Conservation (phyloP, 2,888 invertebrate genomes). For the Tromatobia lineatoria region DNA sequence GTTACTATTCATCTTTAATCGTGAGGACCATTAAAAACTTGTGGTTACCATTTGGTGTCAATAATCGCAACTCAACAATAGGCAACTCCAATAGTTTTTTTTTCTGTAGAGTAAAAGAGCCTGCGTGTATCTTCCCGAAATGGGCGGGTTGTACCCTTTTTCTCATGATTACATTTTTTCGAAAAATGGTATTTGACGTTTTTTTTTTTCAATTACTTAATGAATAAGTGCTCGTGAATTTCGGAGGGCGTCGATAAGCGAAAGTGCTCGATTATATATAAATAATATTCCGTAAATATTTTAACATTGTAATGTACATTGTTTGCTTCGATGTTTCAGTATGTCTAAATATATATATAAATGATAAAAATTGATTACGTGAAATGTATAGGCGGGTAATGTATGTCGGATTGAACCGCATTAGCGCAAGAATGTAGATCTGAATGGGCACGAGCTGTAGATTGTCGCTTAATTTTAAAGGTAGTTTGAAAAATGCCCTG, state of each 20-base stretch:
- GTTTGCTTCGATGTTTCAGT: constrained; percentile 50
- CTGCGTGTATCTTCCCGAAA: neutral
- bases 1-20: too few species aligned
- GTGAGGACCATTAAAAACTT: too few species aligned
- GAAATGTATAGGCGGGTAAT: constrained; percentile 35
- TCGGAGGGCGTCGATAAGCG: constrained; percentile 66
- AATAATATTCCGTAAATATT: constrained; percentile 66
- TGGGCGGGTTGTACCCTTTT: neutral
- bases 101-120: neutral
- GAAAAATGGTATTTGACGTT: neutral
- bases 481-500: constrained; percentile 26
- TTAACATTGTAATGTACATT: constrained; percentile 65
- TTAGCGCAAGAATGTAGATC: constrained; percentile 40
- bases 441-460: constrained; percentile 41
- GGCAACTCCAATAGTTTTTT: too few species aligned
- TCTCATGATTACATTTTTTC: neutral
- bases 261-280: constrained; percentile 65
- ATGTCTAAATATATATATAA: constrained; percentile 22
- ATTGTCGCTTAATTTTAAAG: constrained; percentile 41
- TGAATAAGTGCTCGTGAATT: constrained; percentile 55
- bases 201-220: constrained; percentile 12
- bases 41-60: too few species aligned
- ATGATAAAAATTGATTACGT: constrained; percentile 25
- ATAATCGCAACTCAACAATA: too few species aligned
- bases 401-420: constrained; percentile 29